Conservation (phyloP, 2,113 vertebrate genomes). For the Lepus europaeus region DNA sequence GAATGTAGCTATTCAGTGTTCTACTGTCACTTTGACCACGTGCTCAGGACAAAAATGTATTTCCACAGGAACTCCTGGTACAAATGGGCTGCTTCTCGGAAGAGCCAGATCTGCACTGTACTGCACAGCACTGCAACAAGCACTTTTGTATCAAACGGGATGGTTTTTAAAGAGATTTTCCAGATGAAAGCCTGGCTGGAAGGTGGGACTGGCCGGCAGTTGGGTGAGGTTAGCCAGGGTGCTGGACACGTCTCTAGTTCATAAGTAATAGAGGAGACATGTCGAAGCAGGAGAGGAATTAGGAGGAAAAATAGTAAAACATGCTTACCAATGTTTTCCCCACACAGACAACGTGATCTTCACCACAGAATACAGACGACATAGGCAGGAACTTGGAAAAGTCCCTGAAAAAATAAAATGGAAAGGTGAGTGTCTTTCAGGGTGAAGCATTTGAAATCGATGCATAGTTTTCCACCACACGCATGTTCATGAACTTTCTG, state of each 20-base stretch:
- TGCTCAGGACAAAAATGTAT: neutral
- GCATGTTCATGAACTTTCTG: too few species aligned
- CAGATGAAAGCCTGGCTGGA: slow-evolving; percentile 25
- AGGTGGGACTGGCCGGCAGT: neutral
- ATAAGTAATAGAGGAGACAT: neutral
- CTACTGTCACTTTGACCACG: neutral
- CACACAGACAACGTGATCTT: neutral
- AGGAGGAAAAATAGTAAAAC: neutral
- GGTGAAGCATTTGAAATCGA: too few species aligned
- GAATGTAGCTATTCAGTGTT: neutral
- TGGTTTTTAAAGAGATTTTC: slow-evolving; percentile 51
- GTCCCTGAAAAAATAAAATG: too few species aligned
- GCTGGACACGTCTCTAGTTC: neutral
- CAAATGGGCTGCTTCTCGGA: neutral
- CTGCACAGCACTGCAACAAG: slow-evolving; percentile 1
- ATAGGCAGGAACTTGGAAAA: too few species aligned
- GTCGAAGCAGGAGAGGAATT: neutral
- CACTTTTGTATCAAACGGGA: neutral
- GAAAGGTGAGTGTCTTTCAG: too few species aligned
- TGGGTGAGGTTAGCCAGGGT: neutral
- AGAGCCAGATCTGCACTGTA: neutral
- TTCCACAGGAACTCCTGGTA: neutral
- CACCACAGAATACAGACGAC: neutral
- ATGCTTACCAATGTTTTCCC: neutral
- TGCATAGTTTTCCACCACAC: too few species aligned